Base-by-base conservation (phyloP, 37 sponge, comb jelly and placozoan species). In the Corticium candelabrum region DNA sequence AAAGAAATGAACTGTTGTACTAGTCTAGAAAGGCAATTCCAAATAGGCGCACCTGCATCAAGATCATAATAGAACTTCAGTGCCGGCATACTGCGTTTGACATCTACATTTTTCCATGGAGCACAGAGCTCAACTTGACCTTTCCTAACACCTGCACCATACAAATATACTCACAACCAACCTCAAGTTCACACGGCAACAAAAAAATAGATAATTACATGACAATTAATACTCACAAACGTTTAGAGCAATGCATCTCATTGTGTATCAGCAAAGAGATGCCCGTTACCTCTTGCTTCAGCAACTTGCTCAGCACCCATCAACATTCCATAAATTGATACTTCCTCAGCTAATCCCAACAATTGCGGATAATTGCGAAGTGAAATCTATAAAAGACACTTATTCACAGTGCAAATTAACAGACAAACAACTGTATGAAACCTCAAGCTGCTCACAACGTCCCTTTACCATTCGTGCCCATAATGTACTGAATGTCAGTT, bases 21-120 rank as follows among this genome's bases (percentile, higher is more conserved):
- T n/a, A n/a, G n/a, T n/a, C n/a, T n/a, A n/a, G n/a, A n/a, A n/a
- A n/a, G n/a, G n/a, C n/a, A n/a, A n/a, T n/a, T n/a, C n/a, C n/a
- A 21, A 5, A 43, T 11, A 11, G 56, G 75, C 85, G 75, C 34
- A 90, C 91, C 79, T 32, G 87, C 78, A 34, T 84, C 83, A 21
- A 91, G 38, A 74, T 94, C 91, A 57, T 94, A 84, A 81, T 94
- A 94, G 40, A 85, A 80, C 76, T 94, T 94, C 37, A 90, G 79
- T 34, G 94, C 89, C 37, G 94, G 86, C 40, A 94, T 75, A 62
- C 79, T 86, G 78, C 82, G 84, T 70, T 76, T 37, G 34, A 90
- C 80, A 1, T 74, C 41, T 3, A 83, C 77, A 37, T 78, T 78
- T 21, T 43, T 31, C 94, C 94, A 94, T 15, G 94, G 94, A 1